Evolutionary conservation across 2,888 invertebrate species (phyloP).

Genomic region (Platypus cylindrus): DNA sequence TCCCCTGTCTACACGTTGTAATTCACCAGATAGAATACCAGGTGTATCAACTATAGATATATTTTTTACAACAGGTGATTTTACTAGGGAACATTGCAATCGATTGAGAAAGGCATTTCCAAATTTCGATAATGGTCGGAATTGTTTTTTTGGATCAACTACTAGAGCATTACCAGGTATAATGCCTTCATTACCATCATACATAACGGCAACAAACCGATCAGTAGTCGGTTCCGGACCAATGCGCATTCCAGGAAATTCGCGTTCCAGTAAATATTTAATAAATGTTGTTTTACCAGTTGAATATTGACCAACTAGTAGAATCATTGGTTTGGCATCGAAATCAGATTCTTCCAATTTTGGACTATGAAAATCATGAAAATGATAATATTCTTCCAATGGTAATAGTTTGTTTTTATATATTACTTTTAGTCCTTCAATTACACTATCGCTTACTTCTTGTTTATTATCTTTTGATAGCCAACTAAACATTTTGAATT

Average conservation of each 20-base stretch:
- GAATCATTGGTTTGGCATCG: constrained; percentile 95
- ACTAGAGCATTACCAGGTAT: constrained; percentile 97
- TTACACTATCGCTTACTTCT: constrained; percentile 76
- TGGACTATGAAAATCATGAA: constrained; percentile 92
- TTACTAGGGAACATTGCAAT: constrained; percentile 87
- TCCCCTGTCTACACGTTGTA: constrained; percentile 84
- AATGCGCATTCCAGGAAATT: constrained; percentile 96
- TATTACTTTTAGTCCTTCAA: constrained; percentile 87
- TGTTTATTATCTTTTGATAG: constrained; percentile 52
- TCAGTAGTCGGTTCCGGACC: constrained; percentile 99
- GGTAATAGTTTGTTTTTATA: constrained; percentile 85
- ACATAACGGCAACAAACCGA: constrained; percentile 95
- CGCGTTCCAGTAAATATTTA: constrained; percentile 79
- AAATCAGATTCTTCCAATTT: constrained; percentile 93
- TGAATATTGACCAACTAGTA: constrained; percentile 40
- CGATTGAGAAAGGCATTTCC: constrained; percentile 96
- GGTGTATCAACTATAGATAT: constrained; percentile 97
- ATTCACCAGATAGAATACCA: constrained; percentile 68
- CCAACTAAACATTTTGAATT: constrained; percentile 75
- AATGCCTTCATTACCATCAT: constrained; percentile 45
- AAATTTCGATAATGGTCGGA: constrained; percentile 87
- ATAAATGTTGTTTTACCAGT: constrained; percentile 18
- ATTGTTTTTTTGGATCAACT: constrained; percentile 94
- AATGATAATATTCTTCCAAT: constrained; percentile 78
- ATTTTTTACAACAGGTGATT: constrained; percentile 82